A percentile compares a stretch with the other conserved stretches of the same genome.
Evolutionary conservation across 2,113 vertebrate species (phyloP).

Genomic region (Rallus limicola): DNA sequence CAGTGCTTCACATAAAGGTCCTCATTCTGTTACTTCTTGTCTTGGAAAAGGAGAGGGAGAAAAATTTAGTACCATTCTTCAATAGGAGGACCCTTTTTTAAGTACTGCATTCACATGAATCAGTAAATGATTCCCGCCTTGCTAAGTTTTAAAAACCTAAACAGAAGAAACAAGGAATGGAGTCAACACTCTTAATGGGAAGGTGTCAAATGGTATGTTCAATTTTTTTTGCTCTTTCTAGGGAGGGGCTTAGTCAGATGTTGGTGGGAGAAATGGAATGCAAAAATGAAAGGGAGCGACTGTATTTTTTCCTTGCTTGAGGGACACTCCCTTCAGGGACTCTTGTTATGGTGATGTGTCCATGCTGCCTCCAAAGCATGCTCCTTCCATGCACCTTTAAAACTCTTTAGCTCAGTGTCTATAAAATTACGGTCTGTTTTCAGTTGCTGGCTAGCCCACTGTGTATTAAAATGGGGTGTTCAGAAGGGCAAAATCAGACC

Average conservation of each 20-base stretch:
- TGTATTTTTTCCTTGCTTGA: neutral
- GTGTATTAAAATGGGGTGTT: neutral
- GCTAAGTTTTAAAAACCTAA: neutral
- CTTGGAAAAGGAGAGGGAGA: neutral
- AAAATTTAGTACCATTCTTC: neutral
- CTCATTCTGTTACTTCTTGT: neutral
- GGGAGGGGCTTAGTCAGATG: neutral
- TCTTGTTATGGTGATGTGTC: neutral
- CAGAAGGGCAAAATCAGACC: constrained; percentile 15
- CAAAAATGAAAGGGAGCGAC: neutral
- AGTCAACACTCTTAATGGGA: neutral
- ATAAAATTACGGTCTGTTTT: constrained; percentile 10
- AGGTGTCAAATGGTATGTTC: neutral
- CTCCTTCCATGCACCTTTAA: neutral
- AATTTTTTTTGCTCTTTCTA: neutral
- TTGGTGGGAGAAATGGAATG: neutral
- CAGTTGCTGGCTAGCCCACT: neutral
- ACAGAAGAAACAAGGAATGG: neutral
- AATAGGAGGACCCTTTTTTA: neutral
- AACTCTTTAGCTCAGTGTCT: neutral
- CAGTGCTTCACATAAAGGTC: neutral
- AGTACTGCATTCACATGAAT: neutral
- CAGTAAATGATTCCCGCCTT: neutral
- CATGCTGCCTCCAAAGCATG: neutral
- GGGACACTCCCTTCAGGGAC: neutral